phyloP scores from a whole-genome alignment of 2,113 vertebrate species.

The Albula glossodonta region DNA sequence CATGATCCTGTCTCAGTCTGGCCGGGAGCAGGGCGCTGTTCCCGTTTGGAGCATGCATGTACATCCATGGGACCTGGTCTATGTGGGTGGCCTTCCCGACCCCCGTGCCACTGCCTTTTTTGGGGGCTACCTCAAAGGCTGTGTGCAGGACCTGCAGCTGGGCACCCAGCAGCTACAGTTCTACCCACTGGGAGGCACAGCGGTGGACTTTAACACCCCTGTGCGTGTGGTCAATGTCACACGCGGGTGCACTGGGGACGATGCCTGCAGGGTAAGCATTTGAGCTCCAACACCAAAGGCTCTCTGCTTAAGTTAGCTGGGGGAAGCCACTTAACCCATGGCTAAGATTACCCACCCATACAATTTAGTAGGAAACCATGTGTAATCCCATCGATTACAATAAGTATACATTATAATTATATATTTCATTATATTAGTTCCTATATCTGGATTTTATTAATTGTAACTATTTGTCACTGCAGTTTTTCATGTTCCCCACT shows the following conservation, averaged over 20 bases:
- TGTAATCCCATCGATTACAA: background rate
- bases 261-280: conserved; percentile 79
- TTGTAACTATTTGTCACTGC: too few species aligned
- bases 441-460: too few species aligned
- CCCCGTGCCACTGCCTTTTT: conserved; percentile 60
- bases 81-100: conserved; percentile 82
- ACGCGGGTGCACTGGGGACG: conserved; percentile 75
- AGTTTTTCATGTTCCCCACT: too few species aligned
- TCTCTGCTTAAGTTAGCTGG: background rate
- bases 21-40: conserved; percentile 69
- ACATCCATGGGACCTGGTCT: conserved; percentile 66
- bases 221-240: conserved; percentile 68
- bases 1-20: conserved; percentile 71
- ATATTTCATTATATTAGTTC: too few species aligned
- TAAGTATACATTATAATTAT: too few species aligned
- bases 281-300: background rate
- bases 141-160: conserved; percentile 85
- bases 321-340: background rate
- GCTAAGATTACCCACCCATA: background rate
- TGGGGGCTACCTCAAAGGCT: conserved; percentile 86
- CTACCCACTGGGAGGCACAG: conserved; percentile 63
- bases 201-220: conserved; percentile 48
- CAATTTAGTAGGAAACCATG: background rate
- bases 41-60: conserved; percentile 58
- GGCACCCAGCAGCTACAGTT: conserved; percentile 80